Conservation (phyloP, 1,140 invertebrate species). For the Dendroctonus ponderosae region DNA sequence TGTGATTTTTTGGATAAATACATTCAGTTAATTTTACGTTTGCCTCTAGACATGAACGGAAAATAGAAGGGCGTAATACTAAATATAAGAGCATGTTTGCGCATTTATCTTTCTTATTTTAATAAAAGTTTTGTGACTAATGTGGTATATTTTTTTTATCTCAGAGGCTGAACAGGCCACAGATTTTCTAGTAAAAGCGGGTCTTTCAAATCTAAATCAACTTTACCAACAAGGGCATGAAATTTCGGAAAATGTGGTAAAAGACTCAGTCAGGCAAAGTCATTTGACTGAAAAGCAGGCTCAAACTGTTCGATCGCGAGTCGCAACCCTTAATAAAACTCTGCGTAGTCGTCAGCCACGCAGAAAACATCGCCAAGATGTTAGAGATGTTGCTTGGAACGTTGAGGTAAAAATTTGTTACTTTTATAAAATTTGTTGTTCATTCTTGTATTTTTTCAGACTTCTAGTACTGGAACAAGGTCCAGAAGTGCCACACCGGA, state of each 20-base stretch:
- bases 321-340: slow-evolving; percentile 74
- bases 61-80: too few relatives aligned
- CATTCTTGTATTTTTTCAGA: slow-evolving; percentile 45
- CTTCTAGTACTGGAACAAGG: slow-evolving; percentile 68
- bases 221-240: slow-evolving; percentile 61
- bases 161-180: slow-evolving; percentile 47
- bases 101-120: background rate
- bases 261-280: slow-evolving; percentile 55
- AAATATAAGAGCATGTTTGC: background rate
- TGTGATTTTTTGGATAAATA: too few relatives aligned
- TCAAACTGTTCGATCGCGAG: slow-evolving; percentile 72
- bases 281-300: slow-evolving; percentile 65
- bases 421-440: slow-evolving; percentile 11
- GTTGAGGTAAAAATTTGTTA: slow-evolving; percentile 60
- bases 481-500: slow-evolving; percentile 85
- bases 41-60: too few relatives aligned
- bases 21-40: background rate
- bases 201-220: slow-evolving; percentile 59
- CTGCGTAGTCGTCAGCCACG: slow-evolving; percentile 66
- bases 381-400: slow-evolving; percentile 76
- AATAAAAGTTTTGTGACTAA: slow-evolving; percentile 2
- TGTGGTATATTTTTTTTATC: slow-evolving; percentile 13
- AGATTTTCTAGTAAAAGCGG: slow-evolving; percentile 54
- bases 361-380: slow-evolving; percentile 64
- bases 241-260: slow-evolving; percentile 59